Base-by-base conservation (phyloP, 1,140 invertebrate genomes). In the Hylaeus volcanicus region DNA sequence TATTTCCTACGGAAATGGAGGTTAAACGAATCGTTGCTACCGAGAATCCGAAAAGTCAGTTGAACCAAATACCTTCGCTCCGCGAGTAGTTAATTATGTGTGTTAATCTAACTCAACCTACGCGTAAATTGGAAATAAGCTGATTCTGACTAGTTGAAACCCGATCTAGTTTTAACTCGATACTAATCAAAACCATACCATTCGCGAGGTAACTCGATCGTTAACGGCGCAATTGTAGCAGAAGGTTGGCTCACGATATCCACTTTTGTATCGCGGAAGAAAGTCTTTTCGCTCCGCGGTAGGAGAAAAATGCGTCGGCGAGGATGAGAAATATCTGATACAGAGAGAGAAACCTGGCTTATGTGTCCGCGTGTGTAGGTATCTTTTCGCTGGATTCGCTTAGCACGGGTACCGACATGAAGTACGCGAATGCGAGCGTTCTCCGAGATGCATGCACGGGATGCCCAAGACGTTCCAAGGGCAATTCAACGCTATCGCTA, bases 401-500 rank as follows among this genome's bases (percentile, higher is more conserved):
- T 72, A 72, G 37, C 79, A 68, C 76, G 37, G 51, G 55, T 37
- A 15, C 68, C 69, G 60, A 14, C 64, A 75, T 73, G 68, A 85
- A 73, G 63, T 66, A 85, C 70, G 73, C 74, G 71, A 85, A 86
- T 86, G 74, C 80, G 64, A 55, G 72, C 72, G 65, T 86, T 74
- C 79, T 56, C 45, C 61, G 53, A 51, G 26, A 63, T 78, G 73
- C 64, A 76, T 76, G 66, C 53, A 55, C 56, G 58, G 61, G 79
- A 85, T 58, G 45, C 74, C 69, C 58, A 75, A 82, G 79, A 85
- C 45, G 70, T 71, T 85, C 60, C 83, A 43, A 63, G 26, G 56
- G 79, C 83, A 58, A 85, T 82, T 76, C 70, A 61, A 45, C 79
- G 79, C 74, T 86, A 85, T 85, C 83, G 56, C 79, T 58, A 77